Conservation (phyloP, 2,888 invertebrate species). For the Apotomis turbidana region DNA sequence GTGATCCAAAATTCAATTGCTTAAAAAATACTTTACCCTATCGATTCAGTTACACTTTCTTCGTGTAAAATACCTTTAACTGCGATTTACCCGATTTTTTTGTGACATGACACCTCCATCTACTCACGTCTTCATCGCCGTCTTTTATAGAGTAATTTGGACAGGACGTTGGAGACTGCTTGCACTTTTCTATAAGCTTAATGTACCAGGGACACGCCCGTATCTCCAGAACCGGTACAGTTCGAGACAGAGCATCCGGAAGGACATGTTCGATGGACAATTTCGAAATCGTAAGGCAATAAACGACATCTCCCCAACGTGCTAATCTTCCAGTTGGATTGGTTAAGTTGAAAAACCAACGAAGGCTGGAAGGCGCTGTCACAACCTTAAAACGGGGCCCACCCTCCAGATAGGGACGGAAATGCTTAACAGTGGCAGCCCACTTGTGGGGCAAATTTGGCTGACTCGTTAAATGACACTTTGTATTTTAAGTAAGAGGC, state of each 20-base stretch:
- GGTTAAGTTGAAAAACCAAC: not conserved
- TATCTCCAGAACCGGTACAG: not conserved
- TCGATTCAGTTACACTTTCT: too few species aligned
- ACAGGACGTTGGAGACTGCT: not conserved
- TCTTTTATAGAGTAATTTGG: conserved; percentile 6
- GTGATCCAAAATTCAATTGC: too few species aligned
- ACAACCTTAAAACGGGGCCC: not conserved
- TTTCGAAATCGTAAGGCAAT: not conserved
- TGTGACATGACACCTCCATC: too few species aligned
- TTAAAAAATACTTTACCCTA: too few species aligned
- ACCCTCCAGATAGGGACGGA: not conserved
- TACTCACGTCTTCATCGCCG: too few species aligned
- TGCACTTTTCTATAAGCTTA: too few species aligned
- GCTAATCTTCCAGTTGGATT: not conserved
- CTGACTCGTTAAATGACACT: too few species aligned
- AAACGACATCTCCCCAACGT: not conserved
- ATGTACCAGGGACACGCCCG: too few species aligned
- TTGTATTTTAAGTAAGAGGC: too few species aligned
- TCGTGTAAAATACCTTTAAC: too few species aligned
- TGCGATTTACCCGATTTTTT: too few species aligned
- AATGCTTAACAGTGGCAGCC: not conserved
- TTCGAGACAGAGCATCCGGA: not conserved
- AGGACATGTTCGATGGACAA: not conserved
- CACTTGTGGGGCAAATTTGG: too few species aligned
- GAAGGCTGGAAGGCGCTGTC: not conserved